Percentiles rank a stretch among this genome's conserved stretches.
phyloP scores from a whole-genome alignment of 92 coral and sea anemone genomes.

The Galaxea fascicularis region DNA sequence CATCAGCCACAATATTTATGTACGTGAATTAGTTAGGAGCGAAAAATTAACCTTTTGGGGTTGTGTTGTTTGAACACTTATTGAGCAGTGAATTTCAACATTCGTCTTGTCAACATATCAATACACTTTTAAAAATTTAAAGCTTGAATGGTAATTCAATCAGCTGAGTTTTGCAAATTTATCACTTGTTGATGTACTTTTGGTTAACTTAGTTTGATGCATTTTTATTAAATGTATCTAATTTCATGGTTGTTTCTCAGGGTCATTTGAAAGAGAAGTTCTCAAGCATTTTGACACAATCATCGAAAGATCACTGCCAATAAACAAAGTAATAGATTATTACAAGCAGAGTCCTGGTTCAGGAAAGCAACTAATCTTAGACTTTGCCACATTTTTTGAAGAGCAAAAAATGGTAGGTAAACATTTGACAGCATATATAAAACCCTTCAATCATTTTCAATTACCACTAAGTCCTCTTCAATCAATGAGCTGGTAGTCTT shows the following conservation, averaged over 20 bases:
- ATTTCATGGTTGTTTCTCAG: neutral
- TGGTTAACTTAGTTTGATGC: neutral
- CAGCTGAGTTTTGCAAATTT: neutral
- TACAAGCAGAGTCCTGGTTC: conserved; percentile 39
- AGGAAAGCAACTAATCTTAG: conserved; percentile 40
- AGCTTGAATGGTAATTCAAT: neutral
- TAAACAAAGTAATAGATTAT: conserved; percentile 37
- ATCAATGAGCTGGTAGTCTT: neutral
- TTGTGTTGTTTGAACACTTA: conserved; percentile 1
- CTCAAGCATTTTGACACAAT: conserved; percentile 46
- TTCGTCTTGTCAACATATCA: neutral
- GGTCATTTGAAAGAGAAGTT: conserved; percentile 65
- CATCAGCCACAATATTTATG: too few relatives aligned
- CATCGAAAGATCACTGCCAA: conserved; percentile 54
- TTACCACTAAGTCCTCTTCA: neutral
- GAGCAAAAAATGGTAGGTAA: conserved; percentile 45
- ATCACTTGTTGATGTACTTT: neutral
- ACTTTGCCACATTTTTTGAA: conserved; percentile 65
- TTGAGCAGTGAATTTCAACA: neutral
- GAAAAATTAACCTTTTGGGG: neutral
- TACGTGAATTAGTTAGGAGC: neutral
- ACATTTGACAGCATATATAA: neutral
- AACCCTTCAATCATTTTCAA: neutral
- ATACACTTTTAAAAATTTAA: neutral
- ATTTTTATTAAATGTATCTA: neutral